Conservation (phyloP, 2,113 vertebrate species). For the Orycteropus afer region DNA sequence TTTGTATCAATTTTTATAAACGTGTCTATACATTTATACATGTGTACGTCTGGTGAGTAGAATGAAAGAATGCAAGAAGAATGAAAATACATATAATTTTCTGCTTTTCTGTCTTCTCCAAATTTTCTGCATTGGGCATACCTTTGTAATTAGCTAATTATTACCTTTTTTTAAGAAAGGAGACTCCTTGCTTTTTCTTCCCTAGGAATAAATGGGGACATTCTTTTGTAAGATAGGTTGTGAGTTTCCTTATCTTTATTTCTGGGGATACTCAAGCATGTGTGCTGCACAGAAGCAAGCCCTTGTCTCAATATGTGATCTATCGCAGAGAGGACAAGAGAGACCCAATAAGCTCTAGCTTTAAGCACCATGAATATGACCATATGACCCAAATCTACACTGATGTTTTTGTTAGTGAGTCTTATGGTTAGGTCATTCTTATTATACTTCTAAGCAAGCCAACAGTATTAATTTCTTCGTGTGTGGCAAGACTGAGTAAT, state of each 20-base stretch:
- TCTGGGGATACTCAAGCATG: not conserved
- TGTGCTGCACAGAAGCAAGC: not conserved
- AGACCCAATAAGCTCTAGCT: not conserved
- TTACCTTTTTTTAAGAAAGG: not conserved
- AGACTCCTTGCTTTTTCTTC: not conserved
- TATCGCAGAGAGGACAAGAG: not conserved
- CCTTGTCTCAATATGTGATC: not conserved
- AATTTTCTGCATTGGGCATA: not conserved
- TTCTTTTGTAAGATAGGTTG: not conserved
- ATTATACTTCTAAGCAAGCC: not conserved
- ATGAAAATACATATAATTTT: not conserved
- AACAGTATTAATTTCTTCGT: not conserved
- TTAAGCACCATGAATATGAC: not conserved
- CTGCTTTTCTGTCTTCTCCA: not conserved
- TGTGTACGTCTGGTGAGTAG: not conserved
- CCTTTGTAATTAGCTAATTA: not conserved
- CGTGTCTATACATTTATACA: not conserved
- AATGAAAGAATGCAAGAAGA: not conserved
- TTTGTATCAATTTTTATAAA: not conserved
- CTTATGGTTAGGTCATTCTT: not conserved
- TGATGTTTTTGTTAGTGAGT: not conserved
- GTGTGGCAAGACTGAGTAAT: not conserved
- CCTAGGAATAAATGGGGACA: not conserved
- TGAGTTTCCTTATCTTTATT: not conserved
- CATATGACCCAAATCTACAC: not conserved